Conservation (phyloP, 2,797 vertebrate genomes). For the Ctenochaetus hawaiiensis region DNA sequence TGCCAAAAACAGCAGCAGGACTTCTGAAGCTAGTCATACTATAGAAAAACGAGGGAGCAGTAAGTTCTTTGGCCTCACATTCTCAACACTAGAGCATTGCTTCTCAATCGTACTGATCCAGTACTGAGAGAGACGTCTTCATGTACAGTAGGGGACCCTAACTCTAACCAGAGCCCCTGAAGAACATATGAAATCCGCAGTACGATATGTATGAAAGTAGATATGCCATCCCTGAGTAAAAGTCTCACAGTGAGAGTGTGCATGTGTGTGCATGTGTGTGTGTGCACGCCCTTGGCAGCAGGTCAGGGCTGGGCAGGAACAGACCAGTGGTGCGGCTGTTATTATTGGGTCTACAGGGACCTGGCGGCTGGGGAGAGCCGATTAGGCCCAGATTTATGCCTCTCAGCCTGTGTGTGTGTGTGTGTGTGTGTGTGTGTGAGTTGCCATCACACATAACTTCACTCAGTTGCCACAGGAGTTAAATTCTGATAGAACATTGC, state of each 20-base stretch:
- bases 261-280: slow-evolving; percentile 40
- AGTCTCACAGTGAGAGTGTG: slow-evolving; percentile 44
- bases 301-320: slow-evolving; percentile 77
- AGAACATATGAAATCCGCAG: slow-evolving; percentile 50
- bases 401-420: slow-evolving; percentile 63
- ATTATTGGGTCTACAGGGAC: slow-evolving; percentile 80
- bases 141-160: slow-evolving; percentile 30
- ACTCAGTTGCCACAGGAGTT: slow-evolving; percentile 17
- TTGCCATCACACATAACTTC: slow-evolving; percentile 45
- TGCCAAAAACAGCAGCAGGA: slow-evolving; percentile 62
- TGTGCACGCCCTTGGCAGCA: slow-evolving; percentile 65
- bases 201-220: slow-evolving; percentile 58
- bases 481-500: slow-evolving; percentile 65
- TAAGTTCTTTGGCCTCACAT: slow-evolving; percentile 35
- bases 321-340: slow-evolving; percentile 80
- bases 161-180: slow-evolving; percentile 24
- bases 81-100: slow-evolving; percentile 33
- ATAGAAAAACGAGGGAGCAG: slow-evolving; percentile 44
- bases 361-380: slow-evolving; percentile 79
- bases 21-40: slow-evolving; percentile 52
- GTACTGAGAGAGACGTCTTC: slow-evolving; percentile 50
- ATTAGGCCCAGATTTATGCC: slow-evolving; percentile 84
- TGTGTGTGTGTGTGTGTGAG: slow-evolving; percentile 44
- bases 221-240: slow-evolving; percentile 60
- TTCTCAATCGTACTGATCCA: slow-evolving; percentile 18